phyloP scores from a whole-genome alignment of 2,888 invertebrate genomes.

The Sicus ferrugineus region DNA sequence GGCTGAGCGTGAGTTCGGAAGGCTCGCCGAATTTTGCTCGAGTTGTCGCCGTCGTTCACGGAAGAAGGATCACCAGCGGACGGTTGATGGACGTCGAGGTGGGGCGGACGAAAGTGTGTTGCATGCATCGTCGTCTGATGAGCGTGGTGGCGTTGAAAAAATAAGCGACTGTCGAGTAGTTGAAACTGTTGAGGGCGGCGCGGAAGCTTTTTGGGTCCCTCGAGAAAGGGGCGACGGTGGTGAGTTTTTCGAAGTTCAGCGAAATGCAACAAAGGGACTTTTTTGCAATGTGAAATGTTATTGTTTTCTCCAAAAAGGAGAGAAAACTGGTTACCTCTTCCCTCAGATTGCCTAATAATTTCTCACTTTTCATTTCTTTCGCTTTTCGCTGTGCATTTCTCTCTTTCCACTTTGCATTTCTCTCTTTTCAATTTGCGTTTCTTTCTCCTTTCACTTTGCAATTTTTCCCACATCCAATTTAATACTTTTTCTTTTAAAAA shows the following conservation, averaged over 20 bases:
- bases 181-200: background rate
- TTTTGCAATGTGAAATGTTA: too few species aligned
- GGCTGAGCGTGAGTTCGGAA: background rate
- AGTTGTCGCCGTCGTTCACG: too few species aligned
- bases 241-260: slow-evolving; percentile 28
- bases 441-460: background rate
- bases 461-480: background rate
- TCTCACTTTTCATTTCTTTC: too few species aligned
- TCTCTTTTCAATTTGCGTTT: background rate
- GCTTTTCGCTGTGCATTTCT: background rate
- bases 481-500: background rate
- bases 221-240: slow-evolving; percentile 21
- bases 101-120: too few species aligned
- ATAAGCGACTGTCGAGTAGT: background rate
- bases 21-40: too few species aligned
- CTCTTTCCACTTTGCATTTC: background rate
- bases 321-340: too few species aligned
- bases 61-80: too few species aligned
- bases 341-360: too few species aligned
- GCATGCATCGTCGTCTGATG: too few species aligned
- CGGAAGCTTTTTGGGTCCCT: background rate
- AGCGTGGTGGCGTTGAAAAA: slow-evolving; percentile 21
- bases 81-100: too few species aligned
- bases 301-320: too few species aligned
- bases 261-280: too few species aligned